Evolutionary conservation across 2,797 vertebrate genomes (phyloP).

Genomic region (Pipistrellus nathusii): DNA sequence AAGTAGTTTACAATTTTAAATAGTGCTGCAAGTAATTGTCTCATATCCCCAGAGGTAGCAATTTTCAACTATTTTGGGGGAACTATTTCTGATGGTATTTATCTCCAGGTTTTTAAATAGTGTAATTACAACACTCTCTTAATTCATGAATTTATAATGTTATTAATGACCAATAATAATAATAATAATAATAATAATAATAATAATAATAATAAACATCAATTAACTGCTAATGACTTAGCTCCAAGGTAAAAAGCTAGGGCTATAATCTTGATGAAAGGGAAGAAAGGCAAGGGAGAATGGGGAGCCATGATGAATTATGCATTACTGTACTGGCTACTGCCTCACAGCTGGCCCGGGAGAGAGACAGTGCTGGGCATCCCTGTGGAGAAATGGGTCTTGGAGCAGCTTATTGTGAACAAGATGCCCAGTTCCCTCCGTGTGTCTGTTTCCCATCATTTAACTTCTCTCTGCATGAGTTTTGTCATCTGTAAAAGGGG

Average conservation of each 20-base stretch:
- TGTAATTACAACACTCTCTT: not conserved
- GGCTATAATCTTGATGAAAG: not conserved
- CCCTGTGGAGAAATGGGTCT: not conserved
- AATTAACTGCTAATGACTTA: not conserved
- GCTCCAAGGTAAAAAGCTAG: not conserved
- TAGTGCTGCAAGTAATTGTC: not conserved
- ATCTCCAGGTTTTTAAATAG: not conserved
- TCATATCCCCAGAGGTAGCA: not conserved
- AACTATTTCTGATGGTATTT: not conserved
- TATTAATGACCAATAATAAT: not conserved
- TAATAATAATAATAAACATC: not conserved
- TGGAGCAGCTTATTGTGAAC: not conserved
- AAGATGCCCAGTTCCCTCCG: not conserved
- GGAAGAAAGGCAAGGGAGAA: not conserved
- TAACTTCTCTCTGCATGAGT: not conserved
- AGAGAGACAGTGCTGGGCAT: not conserved
- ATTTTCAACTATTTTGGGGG: not conserved
- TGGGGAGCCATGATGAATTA: not conserved
- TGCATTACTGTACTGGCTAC: not conserved
- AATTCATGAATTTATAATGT: not conserved
- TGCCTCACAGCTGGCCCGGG: not conserved
- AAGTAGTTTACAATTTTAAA: not conserved
- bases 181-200: too few species aligned
- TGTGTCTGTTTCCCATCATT: not conserved
- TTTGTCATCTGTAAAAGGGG: not conserved